Conservation (phyloP, 2,797 vertebrate species). For the Lepidocolaptes lacrymiger region DNA sequence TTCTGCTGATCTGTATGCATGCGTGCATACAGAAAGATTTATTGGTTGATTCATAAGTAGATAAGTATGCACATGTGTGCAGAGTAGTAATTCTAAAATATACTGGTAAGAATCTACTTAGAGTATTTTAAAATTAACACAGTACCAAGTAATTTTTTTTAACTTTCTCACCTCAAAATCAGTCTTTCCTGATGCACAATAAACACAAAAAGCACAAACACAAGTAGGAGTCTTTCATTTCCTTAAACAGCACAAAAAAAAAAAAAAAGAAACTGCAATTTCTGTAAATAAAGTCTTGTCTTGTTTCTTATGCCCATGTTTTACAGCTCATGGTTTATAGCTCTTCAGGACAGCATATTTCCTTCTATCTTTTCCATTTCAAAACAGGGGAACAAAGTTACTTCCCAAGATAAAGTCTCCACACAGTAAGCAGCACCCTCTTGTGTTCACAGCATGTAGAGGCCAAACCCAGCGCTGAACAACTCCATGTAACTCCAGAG, state of each 20-base stretch:
- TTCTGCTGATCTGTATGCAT: not conserved
- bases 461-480: fast-evolving
- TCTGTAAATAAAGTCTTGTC: not conserved
- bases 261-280: not conserved
- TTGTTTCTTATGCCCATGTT: not conserved
- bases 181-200: not conserved
- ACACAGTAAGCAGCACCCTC: not conserved
- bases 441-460: not conserved
- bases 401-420: not conserved
- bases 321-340: fast-evolving
- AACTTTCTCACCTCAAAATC: not conserved
- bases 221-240: not conserved
- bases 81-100: not conserved
- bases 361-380: not conserved
- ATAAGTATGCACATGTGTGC: not conserved
- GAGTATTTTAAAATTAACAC: not conserved
- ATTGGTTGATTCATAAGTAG: not conserved
- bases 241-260: not conserved
- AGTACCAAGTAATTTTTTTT: not conserved
- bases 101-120: not conserved
- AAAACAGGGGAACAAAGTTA: not conserved
- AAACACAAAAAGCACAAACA: not conserved
- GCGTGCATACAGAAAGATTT: not conserved
- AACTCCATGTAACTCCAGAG: fast-evolving
- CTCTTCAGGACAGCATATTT: not conserved